These are phyloP conservation scores for Caenorhabditis plicata DNA, from an alignment of 2,888 invertebrate species.

Conservation along the genomic window DNA sequence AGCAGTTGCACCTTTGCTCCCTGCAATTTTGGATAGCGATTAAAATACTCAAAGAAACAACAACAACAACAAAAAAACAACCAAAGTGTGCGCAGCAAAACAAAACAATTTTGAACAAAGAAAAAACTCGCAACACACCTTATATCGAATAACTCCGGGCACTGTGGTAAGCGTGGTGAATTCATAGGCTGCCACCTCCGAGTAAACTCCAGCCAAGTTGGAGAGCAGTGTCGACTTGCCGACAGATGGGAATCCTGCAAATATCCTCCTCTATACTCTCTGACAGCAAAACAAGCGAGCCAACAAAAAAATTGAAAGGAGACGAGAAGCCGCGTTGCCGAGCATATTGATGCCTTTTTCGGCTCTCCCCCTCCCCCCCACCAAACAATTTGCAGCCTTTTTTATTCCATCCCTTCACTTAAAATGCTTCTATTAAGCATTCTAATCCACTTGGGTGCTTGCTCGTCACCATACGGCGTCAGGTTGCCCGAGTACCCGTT, in stretches of 20 bases:
- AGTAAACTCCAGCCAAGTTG: conserved; percentile 97
- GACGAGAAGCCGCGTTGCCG: conserved; percentile 8
- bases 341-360: neutral
- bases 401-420: too few relatives aligned
- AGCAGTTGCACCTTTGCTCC: conserved; percentile 96
- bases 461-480: conserved; percentile 27
- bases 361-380: too few relatives aligned
- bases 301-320: conserved; percentile 7
- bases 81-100: too few relatives aligned
- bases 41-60: neutral
- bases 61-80: conserved; percentile 1
- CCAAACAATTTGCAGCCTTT: too few relatives aligned
- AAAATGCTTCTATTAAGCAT: too few relatives aligned
- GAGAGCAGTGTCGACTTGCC: conserved; percentile 96
- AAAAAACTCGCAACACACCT: conserved; percentile 15
- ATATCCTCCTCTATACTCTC: neutral
- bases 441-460: too few relatives aligned
- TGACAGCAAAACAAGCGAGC: neutral
- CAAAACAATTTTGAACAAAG: neutral
- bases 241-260: conserved; percentile 90
- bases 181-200: conserved; percentile 98
- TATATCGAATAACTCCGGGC: conserved; percentile 79
- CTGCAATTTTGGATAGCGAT: conserved; percentile 71
- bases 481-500: conserved; percentile 19
- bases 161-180: conserved; percentile 99